These are phyloP conservation scores for Cladorhizidae sp. DNA, from an alignment of 37 sponge, comb jelly and placozoan genomes.

Conservation along the genomic window DNA sequence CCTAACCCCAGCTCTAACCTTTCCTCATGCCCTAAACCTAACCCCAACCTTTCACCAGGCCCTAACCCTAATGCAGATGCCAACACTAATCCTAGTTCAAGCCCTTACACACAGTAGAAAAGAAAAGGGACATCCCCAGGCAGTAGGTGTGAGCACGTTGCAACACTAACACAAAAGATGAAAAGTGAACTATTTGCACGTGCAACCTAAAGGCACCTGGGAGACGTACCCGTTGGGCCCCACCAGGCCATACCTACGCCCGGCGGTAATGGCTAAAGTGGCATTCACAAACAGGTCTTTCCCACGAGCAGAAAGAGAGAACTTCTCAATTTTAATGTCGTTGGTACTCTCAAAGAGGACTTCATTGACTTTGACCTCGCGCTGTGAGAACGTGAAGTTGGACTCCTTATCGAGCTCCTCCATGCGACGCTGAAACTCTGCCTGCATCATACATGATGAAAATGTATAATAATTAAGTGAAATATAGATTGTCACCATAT, in stretches of 20 bases:
- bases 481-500: too few species aligned
- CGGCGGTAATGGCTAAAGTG: conserved; percentile 75
- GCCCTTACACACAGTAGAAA: not conserved
- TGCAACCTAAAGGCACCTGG: not conserved
- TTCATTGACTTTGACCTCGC: conserved; percentile 35
- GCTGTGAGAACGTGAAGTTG: conserved; percentile 79
- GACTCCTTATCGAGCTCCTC: conserved; percentile 16
- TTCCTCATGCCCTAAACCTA: too few species aligned
- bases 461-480: not conserved
- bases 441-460: conserved; percentile 22
- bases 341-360: conserved; percentile 25
- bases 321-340: conserved; percentile 82
- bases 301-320: conserved; percentile 93
- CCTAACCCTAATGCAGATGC: too few species aligned
- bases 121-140: not conserved
- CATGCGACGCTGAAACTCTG: conserved; percentile 32
- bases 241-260: conserved; percentile 93
- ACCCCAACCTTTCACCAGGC: too few species aligned
- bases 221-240: conserved; percentile 95
- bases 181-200: not conserved
- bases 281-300: conserved; percentile 96
- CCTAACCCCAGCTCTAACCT: too few species aligned
- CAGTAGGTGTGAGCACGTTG: not conserved
- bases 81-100: too few species aligned
- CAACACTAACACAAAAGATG: too few species aligned